These are phyloP conservation scores for Pentalonia nigronervosa DNA, from an alignment of 1,140 invertebrate species.

Conservation along the genomic window DNA sequence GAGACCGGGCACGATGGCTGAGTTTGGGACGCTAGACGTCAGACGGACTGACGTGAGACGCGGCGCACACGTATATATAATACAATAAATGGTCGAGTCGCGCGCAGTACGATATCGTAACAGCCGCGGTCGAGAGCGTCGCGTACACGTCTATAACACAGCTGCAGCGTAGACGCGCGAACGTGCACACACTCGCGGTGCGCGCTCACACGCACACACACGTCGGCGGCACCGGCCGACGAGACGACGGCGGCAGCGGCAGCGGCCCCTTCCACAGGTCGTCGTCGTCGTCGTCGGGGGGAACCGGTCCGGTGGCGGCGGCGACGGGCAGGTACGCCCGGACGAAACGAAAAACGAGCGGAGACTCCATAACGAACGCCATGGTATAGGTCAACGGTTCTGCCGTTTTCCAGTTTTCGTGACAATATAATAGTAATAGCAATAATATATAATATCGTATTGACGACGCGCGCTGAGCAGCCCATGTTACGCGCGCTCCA, in stretches of 20 bases:
- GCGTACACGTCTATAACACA: background rate
- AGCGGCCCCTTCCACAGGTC: background rate
- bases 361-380: slow-evolving; percentile 5
- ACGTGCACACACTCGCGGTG: background rate
- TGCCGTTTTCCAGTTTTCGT: slow-evolving; percentile 38
- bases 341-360: slow-evolving; percentile 33
- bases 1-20: background rate
- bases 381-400: slow-evolving; percentile 52
- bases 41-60: slow-evolving; percentile 31
- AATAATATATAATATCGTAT: background rate
- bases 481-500: background rate
- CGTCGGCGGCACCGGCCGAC: background rate
- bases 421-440: slow-evolving; percentile 2
- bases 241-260: background rate
- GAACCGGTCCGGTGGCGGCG: slow-evolving; percentile 28
- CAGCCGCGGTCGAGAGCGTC: background rate
- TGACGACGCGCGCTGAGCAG: background rate
- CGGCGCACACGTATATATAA: slow-evolving; percentile 4
- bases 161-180: background rate
- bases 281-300: background rate
- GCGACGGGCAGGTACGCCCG: background rate
- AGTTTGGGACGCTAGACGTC: slow-evolving; percentile 20
- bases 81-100: background rate
- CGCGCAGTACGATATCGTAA: background rate
- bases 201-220: slow-evolving; percentile 3